These are phyloP conservation scores for Matsumyia berberina DNA, from an alignment of 2,888 invertebrate genomes.

Conservation along the genomic window DNA sequence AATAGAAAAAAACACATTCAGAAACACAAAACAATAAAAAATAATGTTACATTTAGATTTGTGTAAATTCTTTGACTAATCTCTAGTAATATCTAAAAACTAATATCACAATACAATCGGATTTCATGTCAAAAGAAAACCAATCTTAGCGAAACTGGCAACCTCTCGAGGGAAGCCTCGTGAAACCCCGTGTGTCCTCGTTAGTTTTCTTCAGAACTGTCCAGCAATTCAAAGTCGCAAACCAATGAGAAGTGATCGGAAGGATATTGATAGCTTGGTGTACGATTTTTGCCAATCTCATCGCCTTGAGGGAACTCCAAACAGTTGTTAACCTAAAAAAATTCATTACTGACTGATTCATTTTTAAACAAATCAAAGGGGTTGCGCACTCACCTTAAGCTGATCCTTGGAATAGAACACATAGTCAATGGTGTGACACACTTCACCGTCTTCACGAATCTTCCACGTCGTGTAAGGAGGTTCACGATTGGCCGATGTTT, in stretches of 20 bases:
- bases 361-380: not conserved
- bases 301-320: constrained; percentile 87
- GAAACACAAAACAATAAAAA: constrained; percentile 26
- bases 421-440: constrained; percentile 91
- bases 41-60: constrained; percentile 47
- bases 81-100: constrained; percentile 81
- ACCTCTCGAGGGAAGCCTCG: constrained; percentile 18
- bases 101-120: constrained; percentile 82
- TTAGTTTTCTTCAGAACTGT: constrained; percentile 52
- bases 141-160: constrained; percentile 67
- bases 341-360: constrained; percentile 4
- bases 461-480: constrained; percentile 92
- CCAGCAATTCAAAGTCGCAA: constrained; percentile 86
- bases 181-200: constrained; percentile 5
- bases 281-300: constrained; percentile 88
- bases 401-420: constrained; percentile 87
- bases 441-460: constrained; percentile 88
- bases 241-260: constrained; percentile 92
- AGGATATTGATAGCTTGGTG: constrained; percentile 89
- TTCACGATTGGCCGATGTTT: constrained; percentile 84
- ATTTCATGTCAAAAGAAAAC: constrained; percentile 51
- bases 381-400: constrained; percentile 85
- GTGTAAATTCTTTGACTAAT: constrained; percentile 60
- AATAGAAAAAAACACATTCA: constrained; percentile 28
- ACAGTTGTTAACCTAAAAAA: constrained; percentile 82